These are phyloP conservation scores for Dryoscopus gambensis DNA, from an alignment of 2,113 vertebrate species.

Conservation along the genomic window DNA sequence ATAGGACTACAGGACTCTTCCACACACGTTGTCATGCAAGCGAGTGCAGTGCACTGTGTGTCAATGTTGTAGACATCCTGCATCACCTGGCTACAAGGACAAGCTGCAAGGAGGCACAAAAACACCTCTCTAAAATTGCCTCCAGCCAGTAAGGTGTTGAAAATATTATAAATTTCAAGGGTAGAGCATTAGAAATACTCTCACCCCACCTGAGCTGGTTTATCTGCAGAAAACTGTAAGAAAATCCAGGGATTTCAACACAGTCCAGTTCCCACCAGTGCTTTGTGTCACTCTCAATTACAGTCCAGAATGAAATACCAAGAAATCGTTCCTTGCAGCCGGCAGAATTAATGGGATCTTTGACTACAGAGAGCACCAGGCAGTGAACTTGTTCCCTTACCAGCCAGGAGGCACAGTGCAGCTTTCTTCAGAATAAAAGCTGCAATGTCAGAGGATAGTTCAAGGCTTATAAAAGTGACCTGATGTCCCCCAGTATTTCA, in stretches of 20 bases:
- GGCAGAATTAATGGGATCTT: conserved; percentile 56
- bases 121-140: neutral
- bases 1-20: neutral
- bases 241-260: conserved; percentile 22
- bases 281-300: conserved; percentile 54
- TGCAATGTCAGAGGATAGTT: conserved; percentile 24
- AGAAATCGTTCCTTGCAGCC: neutral
- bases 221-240: neutral
- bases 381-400: conserved; percentile 29
- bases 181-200: neutral
- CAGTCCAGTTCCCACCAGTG: conserved; percentile 8
- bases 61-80: neutral
- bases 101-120: neutral
- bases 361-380: conserved; percentile 38
- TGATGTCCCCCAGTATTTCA: neutral
- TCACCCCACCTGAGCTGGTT: conserved; percentile 6
- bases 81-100: neutral
- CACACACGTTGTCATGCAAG: neutral
- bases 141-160: neutral
- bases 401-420: conserved; percentile 43
- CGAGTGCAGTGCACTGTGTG: neutral
- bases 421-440: conserved; percentile 49
- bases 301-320: conserved; percentile 44
- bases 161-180: neutral
- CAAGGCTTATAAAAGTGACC: conserved; percentile 25